Conservation (phyloP, 1,140 invertebrate genomes). For the Bombus superbus region DNA sequence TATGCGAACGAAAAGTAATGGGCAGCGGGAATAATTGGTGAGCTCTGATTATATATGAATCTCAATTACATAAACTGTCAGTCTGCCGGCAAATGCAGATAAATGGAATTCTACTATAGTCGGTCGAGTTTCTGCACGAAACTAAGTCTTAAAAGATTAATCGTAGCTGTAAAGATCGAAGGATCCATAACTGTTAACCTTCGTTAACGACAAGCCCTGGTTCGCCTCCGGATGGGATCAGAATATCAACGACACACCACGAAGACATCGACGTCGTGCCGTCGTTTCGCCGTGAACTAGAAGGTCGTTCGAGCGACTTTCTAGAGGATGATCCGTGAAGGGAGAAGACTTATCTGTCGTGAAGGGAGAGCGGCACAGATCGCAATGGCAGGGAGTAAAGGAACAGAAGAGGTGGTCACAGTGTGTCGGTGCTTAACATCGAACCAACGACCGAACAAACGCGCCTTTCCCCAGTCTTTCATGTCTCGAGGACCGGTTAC, state of each 20-base stretch:
- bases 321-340: slow-evolving; percentile 57
- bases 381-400: slow-evolving; percentile 73
- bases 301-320: slow-evolving; percentile 51
- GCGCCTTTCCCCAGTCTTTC: slow-evolving; percentile 79
- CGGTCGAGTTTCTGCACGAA: too few relatives aligned
- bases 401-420: slow-evolving; percentile 39
- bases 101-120: too few relatives aligned
- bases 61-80: too few relatives aligned
- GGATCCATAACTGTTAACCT: not conserved
- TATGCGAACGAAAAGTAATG: too few relatives aligned
- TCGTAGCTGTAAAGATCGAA: too few relatives aligned
- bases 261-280: not conserved
- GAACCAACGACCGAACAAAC: slow-evolving; percentile 58
- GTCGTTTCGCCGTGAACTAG: slow-evolving; percentile 11
- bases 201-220: not conserved
- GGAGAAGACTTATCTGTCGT: slow-evolving; percentile 60
- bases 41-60: too few relatives aligned
- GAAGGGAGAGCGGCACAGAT: slow-evolving; percentile 59
- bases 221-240: not conserved
- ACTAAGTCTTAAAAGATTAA: not conserved
- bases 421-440: slow-evolving; percentile 40
- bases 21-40: too few relatives aligned
- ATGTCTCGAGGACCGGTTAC: slow-evolving; percentile 75
- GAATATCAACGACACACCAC: not conserved
- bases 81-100: too few relatives aligned